These are phyloP conservation scores for Bostrychus sinensis DNA, from an alignment of 2,113 vertebrate species.

Conservation along the genomic window DNA sequence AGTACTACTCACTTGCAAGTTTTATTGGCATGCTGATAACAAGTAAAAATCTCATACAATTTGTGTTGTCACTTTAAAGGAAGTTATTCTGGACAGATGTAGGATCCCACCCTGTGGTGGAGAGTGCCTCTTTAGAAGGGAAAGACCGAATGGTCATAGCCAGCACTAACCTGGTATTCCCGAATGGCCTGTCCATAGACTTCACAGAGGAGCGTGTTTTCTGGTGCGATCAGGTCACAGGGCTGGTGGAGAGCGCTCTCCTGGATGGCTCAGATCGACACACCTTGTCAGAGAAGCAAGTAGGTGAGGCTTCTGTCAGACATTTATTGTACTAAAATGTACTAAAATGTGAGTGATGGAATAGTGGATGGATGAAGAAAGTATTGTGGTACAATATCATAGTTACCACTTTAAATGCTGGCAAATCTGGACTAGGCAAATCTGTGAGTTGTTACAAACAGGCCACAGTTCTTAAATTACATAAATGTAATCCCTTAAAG, in stretches of 20 bases:
- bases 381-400: no score
- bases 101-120: slow-evolving; percentile 82
- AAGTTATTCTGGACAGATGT: slow-evolving; percentile 92
- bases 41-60: not conserved
- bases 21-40: not conserved
- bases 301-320: slow-evolving; percentile 89
- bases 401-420: no score
- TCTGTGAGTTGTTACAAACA: no score
- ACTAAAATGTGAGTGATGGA: slow-evolving; percentile 6
- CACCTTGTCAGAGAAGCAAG: slow-evolving; percentile 87
- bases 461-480: no score
- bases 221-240: slow-evolving; percentile 87
- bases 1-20: slow-evolving; percentile 38
- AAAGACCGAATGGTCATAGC: slow-evolving; percentile 75
- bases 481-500: no score
- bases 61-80: slow-evolving; percentile 79
- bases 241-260: slow-evolving; percentile 83
- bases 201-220: slow-evolving; percentile 83
- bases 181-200: slow-evolving; percentile 89
- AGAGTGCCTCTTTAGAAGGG: slow-evolving; percentile 86
- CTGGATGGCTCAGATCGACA: slow-evolving; percentile 88
- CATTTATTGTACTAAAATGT: slow-evolving; percentile 31
- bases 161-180: slow-evolving; percentile 79
- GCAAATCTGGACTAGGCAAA: no score
- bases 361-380: not conserved